A percentile compares a stretch with the other conserved stretches of the same genome.
Evolutionary conservation across 1,140 invertebrate species (phyloP).

Genomic region (Wasmannia auropunctata): DNA sequence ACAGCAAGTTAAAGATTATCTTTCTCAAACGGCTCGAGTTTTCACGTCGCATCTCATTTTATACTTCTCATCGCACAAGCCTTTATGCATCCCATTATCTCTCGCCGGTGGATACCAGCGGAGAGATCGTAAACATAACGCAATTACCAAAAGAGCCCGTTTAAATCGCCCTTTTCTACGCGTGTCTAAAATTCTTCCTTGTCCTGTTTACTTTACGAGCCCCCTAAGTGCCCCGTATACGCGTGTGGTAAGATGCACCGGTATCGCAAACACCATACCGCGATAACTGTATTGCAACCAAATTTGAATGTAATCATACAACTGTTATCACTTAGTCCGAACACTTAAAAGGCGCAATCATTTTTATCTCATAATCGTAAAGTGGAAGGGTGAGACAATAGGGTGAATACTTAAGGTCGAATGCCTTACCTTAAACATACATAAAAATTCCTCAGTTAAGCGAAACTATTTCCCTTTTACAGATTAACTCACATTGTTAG

Average conservation of each 20-base stretch:
- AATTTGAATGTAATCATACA: neutral
- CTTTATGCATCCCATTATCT: neutral
- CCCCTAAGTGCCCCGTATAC: conserved; percentile 20
- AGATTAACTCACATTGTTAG: neutral
- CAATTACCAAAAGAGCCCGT: conserved; percentile 73
- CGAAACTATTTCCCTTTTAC: neutral
- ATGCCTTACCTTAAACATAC: neutral
- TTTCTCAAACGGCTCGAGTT: neutral
- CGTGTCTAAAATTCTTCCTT: conserved; percentile 49
- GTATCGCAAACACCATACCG: neutral
- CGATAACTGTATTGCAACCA: conserved; percentile 49
- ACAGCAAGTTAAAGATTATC: neutral
- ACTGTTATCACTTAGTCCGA: neutral
- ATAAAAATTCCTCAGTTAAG: conserved; percentile 34
- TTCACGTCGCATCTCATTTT: neutral
- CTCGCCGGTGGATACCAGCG: conserved; percentile 43
- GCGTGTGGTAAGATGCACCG: too few species aligned
- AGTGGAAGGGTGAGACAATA: conserved; percentile 67
- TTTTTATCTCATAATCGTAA: conserved; percentile 58
- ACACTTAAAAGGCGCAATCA: neutral
- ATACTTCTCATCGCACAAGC: neutral
- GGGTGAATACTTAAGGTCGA: neutral
- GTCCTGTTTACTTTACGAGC: conserved; percentile 65
- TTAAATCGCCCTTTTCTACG: conserved; percentile 64
- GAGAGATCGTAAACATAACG: conserved; percentile 73